phyloP scores from a whole-genome alignment of 2,113 vertebrate species.

The Sinocyclocheilus grahami region DNA sequence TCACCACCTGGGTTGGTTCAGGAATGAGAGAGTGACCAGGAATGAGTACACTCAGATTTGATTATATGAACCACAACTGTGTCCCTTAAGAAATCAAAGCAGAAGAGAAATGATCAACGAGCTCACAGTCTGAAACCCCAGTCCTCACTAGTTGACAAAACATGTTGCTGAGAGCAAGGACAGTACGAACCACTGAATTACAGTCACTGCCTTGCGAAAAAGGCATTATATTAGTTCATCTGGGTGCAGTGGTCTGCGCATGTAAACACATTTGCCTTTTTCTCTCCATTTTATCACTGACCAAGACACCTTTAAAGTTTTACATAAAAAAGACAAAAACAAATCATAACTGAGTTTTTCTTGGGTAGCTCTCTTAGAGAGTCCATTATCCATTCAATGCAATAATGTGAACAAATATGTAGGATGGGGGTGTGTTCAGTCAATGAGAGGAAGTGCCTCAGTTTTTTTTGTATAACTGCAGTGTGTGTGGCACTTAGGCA shows the following conservation, averaged over 20 bases:
- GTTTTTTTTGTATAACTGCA: constrained; percentile 46
- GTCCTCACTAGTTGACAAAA: constrained; percentile 70
- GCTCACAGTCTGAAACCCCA: constrained; percentile 60
- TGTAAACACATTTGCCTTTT: constrained; percentile 92
- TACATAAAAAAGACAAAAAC: constrained; percentile 69
- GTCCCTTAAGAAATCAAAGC: constrained; percentile 78
- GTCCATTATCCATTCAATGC: constrained; percentile 53
- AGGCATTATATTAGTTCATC: constrained; percentile 81
- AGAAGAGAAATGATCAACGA: constrained; percentile 65
- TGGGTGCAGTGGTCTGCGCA: constrained; percentile 90
- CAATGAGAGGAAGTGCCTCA: constrained; percentile 25
- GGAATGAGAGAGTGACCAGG: constrained; percentile 30
- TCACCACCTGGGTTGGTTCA: constrained; percentile 42
- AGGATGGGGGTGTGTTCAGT: not conserved
- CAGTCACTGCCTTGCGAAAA: constrained; percentile 68
- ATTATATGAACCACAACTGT: constrained; percentile 83
- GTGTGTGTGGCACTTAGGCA: constrained; percentile 48
- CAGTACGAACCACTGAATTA: constrained; percentile 67
- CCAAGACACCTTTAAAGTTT: constrained; percentile 90
- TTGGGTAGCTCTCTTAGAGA: constrained; percentile 65
- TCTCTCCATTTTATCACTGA: constrained; percentile 72
- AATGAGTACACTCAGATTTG: constrained; percentile 68
- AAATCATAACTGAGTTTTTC: constrained; percentile 53
- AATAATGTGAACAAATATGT: constrained; percentile 38
- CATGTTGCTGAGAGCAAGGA: constrained; percentile 87